These are phyloP conservation scores for Bibio marci DNA, from an alignment of 2,888 invertebrate genomes.

Conservation along the genomic window DNA sequence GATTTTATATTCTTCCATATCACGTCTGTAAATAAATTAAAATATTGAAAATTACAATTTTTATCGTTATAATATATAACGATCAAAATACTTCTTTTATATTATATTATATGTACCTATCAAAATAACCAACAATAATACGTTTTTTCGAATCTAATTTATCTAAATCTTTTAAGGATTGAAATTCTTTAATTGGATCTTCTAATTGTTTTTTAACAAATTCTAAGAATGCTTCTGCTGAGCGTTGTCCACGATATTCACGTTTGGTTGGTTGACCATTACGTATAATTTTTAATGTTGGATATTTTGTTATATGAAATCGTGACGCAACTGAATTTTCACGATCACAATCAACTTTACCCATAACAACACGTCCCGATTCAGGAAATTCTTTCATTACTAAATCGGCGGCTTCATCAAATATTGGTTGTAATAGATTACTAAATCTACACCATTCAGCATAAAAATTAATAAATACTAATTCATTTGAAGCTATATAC, in stretches of 20 bases:
- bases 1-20: conserved; percentile 62
- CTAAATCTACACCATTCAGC: conserved; percentile 99
- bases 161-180: conserved; percentile 50
- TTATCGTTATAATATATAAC: neutral
- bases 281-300: conserved; percentile 86
- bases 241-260: conserved; percentile 81
- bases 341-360: conserved; percentile 92
- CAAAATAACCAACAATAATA: conserved; percentile 83
- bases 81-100: too few relatives aligned
- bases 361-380: conserved; percentile 75
- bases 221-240: conserved; percentile 74
- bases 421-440: conserved; percentile 89
- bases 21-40: conserved; percentile 29
- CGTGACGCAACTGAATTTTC: conserved; percentile 74
- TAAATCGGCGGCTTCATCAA: conserved; percentile 87
- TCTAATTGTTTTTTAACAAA: conserved; percentile 81
- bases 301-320: conserved; percentile 96
- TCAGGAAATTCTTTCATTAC: conserved; percentile 57
- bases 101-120: too few relatives aligned
- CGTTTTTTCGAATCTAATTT: conserved; percentile 64
- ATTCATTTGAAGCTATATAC: conserved; percentile 68
- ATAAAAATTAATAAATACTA: conserved; percentile 97
- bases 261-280: conserved; percentile 81
- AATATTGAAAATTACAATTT: neutral
- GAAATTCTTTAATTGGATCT: conserved; percentile 68